Conservation (phyloP, 2,888 invertebrate species). For the Lepidochitona cinerea region DNA sequence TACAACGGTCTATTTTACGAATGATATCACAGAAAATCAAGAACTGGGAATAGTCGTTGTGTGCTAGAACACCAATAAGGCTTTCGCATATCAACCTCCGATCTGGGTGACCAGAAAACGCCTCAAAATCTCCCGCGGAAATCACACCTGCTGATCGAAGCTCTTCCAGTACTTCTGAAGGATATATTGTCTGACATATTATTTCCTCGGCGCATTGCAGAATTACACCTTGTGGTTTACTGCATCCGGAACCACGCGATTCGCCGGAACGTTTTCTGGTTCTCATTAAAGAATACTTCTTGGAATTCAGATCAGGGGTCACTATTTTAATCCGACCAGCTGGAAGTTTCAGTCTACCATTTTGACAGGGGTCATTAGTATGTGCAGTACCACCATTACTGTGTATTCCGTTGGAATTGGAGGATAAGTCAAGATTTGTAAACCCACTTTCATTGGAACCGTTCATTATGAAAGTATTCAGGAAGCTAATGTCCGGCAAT, state of each 20-base stretch:
- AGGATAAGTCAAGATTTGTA: too few species aligned
- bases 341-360: background rate
- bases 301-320: constrained; percentile 43
- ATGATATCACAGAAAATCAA: constrained; percentile 57
- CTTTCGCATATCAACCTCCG: constrained; percentile 53
- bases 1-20: constrained; percentile 40
- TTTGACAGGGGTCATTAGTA: too few species aligned
- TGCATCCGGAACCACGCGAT: constrained; percentile 27
- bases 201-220: constrained; percentile 55
- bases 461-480: background rate
- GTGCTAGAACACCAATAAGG: constrained; percentile 45
- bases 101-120: constrained; percentile 52
- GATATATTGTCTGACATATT: constrained; percentile 55
- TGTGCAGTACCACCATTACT: background rate
- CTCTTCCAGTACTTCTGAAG: constrained; percentile 48
- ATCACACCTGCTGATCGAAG: constrained; percentile 43
- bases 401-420: background rate
- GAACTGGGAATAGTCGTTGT: constrained; percentile 47
- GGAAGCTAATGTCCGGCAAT: background rate
- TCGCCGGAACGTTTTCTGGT: constrained; percentile 44
- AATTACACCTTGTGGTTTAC: constrained; percentile 50
- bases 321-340: constrained; percentile 37
- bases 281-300: constrained; percentile 35
- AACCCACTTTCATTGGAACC: background rate
- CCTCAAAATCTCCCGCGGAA: constrained; percentile 43